Base-by-base conservation (phyloP, 2,888 invertebrate species). In the Andrena bucephala region DNA sequence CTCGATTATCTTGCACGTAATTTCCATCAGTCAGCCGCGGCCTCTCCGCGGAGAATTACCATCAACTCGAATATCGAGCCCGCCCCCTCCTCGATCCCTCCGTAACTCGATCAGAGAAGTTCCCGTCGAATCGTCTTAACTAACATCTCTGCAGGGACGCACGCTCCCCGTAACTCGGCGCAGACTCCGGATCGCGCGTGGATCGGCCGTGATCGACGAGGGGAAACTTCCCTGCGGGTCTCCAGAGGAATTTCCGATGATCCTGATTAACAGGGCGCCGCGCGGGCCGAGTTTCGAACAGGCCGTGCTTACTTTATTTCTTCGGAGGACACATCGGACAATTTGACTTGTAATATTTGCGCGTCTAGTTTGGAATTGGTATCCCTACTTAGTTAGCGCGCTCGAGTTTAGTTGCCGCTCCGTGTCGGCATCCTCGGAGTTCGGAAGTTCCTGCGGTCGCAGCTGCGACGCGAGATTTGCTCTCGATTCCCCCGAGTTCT, bases 41-140 rank as follows among this genome's bases (percentile, higher is more conserved):
- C 27, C 68, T 60, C 71, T 70, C 69, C 65, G 52, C 60, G 24
- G 76, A 68, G 78, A 85, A 80, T 85, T 78, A 68, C 77, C 71
- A 85, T 87, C 83, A 81, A 80, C 74, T 72, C 27, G 80, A 79
- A 77, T 78, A 87, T 85, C 85, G 74, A 70, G 54, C 13, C 73
- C 27, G 48, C 50, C 54, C 36, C 60, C 31, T 16, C 33, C 67
- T 42, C 42, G 42, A 42, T 4, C 42, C 42, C 16, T 42, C 42
- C 42, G 68, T 69, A 87, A 85, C 74, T 87, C 62, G 60, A 69
- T 78, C 71, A 54, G 57, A 63, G 74, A 85, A 85, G 71, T 85
- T 82, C 74, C 29, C 71, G 48, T 52, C 81, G 77, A 85, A 86
- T 86, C 83, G 75, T 73, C 85, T 83, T 75, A 75, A 79, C 85